These are phyloP conservation scores for Eupelmus urozonus DNA, from an alignment of 2,888 invertebrate species.

Conservation along the genomic window DNA sequence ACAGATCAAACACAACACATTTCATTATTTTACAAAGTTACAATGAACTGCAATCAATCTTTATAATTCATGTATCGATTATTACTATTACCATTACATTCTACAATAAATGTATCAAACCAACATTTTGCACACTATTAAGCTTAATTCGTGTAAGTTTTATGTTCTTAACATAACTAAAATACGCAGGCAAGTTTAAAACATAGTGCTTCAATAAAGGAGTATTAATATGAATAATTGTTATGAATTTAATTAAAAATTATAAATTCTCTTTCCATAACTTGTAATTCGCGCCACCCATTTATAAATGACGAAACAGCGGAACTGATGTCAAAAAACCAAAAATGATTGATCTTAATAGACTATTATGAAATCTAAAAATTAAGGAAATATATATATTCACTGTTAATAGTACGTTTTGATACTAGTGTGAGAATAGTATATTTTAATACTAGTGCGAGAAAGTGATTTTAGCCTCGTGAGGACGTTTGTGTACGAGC, in stretches of 20 bases:
- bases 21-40: conserved; percentile 25
- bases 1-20: conserved; percentile 48
- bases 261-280: conserved; percentile 16
- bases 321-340: too few relatives aligned
- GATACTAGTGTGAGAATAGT: too few relatives aligned
- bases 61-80: conserved; percentile 49
- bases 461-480: too few relatives aligned
- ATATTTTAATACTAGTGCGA: too few relatives aligned
- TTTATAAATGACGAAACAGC: conserved; percentile 29
- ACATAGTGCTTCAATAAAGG: conserved; percentile 4
- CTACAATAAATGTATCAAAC: conserved; percentile 25
- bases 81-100: conserved; percentile 1
- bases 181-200: conserved; percentile 38
- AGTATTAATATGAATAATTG: background rate
- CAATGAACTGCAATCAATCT: conserved; percentile 47
- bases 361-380: too few relatives aligned
- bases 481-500: too few relatives aligned
- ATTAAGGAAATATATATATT: too few relatives aligned
- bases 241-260: conserved; percentile 43
- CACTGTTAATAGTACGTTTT: too few relatives aligned
- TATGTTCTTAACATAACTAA: background rate
- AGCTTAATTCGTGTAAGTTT: conserved; percentile 6
- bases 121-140: conserved; percentile 29
- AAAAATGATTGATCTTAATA: too few relatives aligned
- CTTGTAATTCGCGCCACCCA: background rate